Conservation (phyloP, 2,797 vertebrate genomes). For the Prionace glauca region DNA sequence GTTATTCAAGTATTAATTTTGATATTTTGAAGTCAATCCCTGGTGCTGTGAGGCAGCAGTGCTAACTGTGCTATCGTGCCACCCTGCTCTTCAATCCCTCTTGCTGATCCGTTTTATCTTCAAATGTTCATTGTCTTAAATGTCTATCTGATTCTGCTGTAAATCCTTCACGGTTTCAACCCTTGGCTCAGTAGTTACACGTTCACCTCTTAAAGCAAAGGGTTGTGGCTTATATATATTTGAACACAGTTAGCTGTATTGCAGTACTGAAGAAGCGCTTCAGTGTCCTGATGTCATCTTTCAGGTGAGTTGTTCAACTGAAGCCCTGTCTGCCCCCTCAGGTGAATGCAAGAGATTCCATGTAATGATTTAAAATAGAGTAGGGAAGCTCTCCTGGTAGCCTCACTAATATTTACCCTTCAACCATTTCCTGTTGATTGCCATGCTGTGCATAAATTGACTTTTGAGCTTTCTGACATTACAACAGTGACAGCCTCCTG, state of each 20-base stretch:
- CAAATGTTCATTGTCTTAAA: neutral
- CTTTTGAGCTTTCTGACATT: neutral
- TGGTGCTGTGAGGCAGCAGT: no score
- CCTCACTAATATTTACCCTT: neutral
- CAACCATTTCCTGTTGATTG: no score
- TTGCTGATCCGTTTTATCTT: neutral
- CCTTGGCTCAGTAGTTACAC: neutral
- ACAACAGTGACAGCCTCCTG: no score
- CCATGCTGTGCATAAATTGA: neutral
- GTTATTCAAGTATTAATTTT: neutral
- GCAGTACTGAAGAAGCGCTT: neutral
- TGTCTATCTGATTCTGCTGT: neutral
- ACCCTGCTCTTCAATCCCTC: neutral
- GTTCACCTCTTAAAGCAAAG: neutral
- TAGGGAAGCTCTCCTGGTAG: neutral
- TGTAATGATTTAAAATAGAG: no score
- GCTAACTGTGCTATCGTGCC: no score
- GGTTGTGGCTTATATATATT: neutral
- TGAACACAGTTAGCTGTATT: neutral
- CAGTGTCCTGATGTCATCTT: neutral
- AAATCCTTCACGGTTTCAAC: neutral
- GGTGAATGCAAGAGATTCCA: neutral
- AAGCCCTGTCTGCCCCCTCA: neutral
- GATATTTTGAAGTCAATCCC: neutral
- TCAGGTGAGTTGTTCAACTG: neutral